Conservation (phyloP, 2,113 vertebrate species). For the Myiagra hebetior region DNA sequence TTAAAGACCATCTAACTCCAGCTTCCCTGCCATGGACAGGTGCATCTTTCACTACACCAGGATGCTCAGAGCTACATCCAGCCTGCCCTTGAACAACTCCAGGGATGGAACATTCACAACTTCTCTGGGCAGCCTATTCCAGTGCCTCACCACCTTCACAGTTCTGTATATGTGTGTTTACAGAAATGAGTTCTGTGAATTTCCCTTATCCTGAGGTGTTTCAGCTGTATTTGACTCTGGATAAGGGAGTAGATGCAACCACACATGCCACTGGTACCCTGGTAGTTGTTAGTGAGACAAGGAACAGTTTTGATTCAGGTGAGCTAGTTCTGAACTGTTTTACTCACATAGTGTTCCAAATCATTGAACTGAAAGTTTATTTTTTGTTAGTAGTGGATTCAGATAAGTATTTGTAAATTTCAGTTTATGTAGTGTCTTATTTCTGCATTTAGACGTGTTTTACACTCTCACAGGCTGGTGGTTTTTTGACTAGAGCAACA, state of each 20-base stretch:
- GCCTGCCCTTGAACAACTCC: neutral
- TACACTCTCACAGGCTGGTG: neutral
- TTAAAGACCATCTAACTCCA: neutral
- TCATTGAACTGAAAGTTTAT: neutral
- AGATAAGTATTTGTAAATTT: neutral
- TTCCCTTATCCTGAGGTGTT: neutral
- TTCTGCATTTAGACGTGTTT: neutral
- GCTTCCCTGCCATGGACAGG: neutral
- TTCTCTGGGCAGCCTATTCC: neutral
- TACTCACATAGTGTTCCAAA: accelerated
- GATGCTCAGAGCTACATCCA: neutral
- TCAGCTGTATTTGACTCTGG: neutral
- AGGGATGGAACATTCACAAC: accelerated
- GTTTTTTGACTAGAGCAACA: neutral
- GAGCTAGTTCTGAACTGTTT: neutral
- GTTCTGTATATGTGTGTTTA: neutral
- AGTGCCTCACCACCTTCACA: neutral
- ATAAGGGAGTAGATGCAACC: neutral
- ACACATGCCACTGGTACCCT: accelerated
- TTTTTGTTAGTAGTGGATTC: neutral
- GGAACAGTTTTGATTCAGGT: neutral
- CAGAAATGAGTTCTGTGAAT: neutral
- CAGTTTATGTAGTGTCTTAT: accelerated
- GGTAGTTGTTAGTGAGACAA: neutral
- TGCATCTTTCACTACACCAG: neutral